A percentile compares a stretch with the other conserved stretches of the same genome.
These are phyloP conservation scores for Alloscopus bannaensis DNA, from an alignment of 2,888 invertebrate genomes.

Conservation along the genomic window DNA sequence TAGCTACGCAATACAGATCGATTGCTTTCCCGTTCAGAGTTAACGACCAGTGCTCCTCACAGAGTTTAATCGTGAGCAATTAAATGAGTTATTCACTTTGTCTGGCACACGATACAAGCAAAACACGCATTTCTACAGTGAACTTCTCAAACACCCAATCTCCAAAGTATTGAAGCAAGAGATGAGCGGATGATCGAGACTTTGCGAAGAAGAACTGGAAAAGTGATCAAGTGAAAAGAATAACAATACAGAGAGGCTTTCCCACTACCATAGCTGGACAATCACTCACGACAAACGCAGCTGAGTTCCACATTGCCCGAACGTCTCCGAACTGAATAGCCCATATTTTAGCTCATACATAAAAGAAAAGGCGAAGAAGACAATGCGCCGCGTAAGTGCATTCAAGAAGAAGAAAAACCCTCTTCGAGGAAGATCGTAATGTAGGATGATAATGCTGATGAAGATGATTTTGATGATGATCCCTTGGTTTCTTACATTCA, in stretches of 20 bases:
- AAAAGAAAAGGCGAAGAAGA: not conserved
- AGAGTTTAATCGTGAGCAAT: no score
- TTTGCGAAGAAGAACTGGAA: conserved; percentile 16
- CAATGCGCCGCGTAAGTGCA: not conserved
- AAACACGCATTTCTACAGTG: no score
- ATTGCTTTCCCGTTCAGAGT: no score
- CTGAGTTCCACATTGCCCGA: conserved; percentile 68
- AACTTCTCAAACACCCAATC: no score
- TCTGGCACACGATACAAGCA: no score
- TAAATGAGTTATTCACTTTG: no score
- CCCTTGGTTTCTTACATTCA: no score
- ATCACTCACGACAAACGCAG: conserved; percentile 67
- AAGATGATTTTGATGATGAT: not conserved
- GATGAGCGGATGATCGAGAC: no score
- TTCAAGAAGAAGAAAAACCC: not conserved
- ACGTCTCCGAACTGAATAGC: conserved; percentile 63
- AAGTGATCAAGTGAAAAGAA: conserved; percentile 26
- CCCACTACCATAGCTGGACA: conserved; percentile 7
- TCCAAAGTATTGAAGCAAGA: no score
- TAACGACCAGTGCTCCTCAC: no score
- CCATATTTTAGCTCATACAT: conserved; percentile 54
- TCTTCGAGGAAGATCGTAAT: not conserved
- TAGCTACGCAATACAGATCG: no score
- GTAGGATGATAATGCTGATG: conserved; percentile 16
- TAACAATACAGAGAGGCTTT: conserved; percentile 7